A percentile compares a stretch with the other conserved stretches of the same genome.
Conservation (phyloP, 2,797 vertebrate species). For the Phrynocephalus forsythii region DNA sequence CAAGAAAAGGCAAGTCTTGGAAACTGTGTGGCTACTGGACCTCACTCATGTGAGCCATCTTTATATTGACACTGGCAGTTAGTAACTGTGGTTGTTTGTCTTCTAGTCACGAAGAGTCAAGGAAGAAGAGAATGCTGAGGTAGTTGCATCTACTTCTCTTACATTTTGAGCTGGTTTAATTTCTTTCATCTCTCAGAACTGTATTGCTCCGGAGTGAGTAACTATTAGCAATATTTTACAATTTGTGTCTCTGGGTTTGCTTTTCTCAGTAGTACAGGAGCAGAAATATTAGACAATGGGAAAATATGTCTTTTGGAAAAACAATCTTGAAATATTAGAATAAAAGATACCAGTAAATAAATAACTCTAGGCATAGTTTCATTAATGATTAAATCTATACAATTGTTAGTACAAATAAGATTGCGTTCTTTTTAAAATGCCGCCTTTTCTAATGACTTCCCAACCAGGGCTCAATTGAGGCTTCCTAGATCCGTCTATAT, state of each 20-base stretch:
- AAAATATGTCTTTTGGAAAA: not conserved
- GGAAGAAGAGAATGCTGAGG: constrained; percentile 84
- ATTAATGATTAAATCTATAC: too few relatives aligned
- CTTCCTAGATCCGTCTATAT: too few relatives aligned
- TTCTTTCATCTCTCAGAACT: not conserved
- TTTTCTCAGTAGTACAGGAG: not conserved
- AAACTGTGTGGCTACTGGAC: not conserved
- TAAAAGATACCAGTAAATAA: not conserved
- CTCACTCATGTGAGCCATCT: not conserved
- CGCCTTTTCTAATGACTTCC: too few relatives aligned
- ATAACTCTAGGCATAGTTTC: not conserved
- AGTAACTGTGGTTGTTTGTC: constrained; percentile 63
- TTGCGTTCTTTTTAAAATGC: too few relatives aligned
- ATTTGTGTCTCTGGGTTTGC: not conserved
- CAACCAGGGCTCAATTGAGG: too few relatives aligned
- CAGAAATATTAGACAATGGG: not conserved
- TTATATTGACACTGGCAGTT: constrained; percentile 3
- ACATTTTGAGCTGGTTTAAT: constrained; percentile 21
- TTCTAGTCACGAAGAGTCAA: constrained; percentile 95
- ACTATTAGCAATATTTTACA: not conserved
- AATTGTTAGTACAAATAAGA: too few relatives aligned
- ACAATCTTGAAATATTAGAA: not conserved
- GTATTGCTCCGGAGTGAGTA: not conserved
- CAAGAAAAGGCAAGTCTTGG: constrained; percentile 87
- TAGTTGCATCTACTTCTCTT: constrained; percentile 55